Base-by-base conservation (phyloP, 2,888 invertebrate genomes). In the Ectobius pallidus region DNA sequence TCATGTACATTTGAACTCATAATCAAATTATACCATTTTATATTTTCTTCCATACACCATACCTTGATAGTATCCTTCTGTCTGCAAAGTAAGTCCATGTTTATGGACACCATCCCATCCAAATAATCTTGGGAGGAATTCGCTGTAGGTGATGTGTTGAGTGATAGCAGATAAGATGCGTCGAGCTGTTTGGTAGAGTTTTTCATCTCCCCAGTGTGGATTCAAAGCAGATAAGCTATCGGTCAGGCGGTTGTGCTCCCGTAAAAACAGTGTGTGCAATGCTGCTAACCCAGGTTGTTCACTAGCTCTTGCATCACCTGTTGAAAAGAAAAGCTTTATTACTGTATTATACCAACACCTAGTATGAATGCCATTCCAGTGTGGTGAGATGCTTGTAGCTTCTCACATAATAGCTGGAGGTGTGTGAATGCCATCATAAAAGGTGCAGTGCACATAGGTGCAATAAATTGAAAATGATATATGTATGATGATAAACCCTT, bases 111-210 rank as follows among this genome's bases (percentile, higher is more conserved):
- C 79, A 32, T 83, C 81, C 78, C 81, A 83, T 1, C 87, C 87
- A n/a, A 88, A 81, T 2, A 87, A 76, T n/a, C 86, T 81, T 0
- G 87, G 87, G 25, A 88, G 79, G 81, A 81, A 86, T 76, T 83
- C 83, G 68, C 78, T 80, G 77, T 80, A 83, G 3, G 80, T 79
- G 27, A 83, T 77, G 76, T 83, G 82, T 72, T 83, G 82, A 70
- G 79, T 80, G 39, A 79, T 75, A n/a, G 82, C 81, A 3, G 78
- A 77, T 25, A 81, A 74, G 55, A 83, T 81, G 25, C 82, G 77
- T 7, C 83, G 74, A 3, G 78, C 77, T 69, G 81, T 78, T 74
- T 82, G 80, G 78, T 81, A 84, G 14, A 84, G 74, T 30, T 77
- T 78, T 71, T 84, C 83, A 73, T 83, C 83, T 20, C 78, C 75